phyloP scores from a whole-genome alignment of 2,797 vertebrate genomes.

The Acanthornis magna region DNA sequence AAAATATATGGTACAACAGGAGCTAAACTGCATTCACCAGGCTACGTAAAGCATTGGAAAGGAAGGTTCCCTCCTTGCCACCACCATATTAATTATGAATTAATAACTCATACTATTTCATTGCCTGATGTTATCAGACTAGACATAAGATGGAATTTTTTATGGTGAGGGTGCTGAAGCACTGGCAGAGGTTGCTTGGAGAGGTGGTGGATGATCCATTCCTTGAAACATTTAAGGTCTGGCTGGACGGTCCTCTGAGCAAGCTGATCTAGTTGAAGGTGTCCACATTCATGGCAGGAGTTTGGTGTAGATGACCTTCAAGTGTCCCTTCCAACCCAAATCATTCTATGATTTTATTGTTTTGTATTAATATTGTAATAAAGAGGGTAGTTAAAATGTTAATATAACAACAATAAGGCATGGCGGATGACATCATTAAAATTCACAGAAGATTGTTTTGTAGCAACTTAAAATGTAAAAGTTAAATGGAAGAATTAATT shows the following conservation, averaged over 20 bases:
- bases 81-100: background rate
- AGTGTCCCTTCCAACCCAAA: rapidly evolving
- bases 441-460: background rate
- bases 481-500: constrained; percentile 13
- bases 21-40: background rate
- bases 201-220: too few relatives aligned
- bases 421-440: background rate
- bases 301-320: background rate
- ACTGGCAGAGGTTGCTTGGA: rapidly evolving
- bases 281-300: rapidly evolving
- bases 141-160: background rate
- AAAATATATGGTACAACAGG: background rate
- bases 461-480: background rate
- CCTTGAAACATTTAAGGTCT: rapidly evolving
- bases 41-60: background rate
- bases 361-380: background rate
- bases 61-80: background rate
- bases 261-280: background rate
- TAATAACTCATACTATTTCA: background rate
- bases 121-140: background rate
- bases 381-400: constrained; percentile 1
- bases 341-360: background rate
- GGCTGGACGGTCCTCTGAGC: rapidly evolving
- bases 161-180: background rate
- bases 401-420: background rate